A percentile compares a stretch with the other conserved stretches of the same genome.
Evolutionary conservation across 2,888 invertebrate species (phyloP).

Genomic region (Platycheirus albimanus): DNA sequence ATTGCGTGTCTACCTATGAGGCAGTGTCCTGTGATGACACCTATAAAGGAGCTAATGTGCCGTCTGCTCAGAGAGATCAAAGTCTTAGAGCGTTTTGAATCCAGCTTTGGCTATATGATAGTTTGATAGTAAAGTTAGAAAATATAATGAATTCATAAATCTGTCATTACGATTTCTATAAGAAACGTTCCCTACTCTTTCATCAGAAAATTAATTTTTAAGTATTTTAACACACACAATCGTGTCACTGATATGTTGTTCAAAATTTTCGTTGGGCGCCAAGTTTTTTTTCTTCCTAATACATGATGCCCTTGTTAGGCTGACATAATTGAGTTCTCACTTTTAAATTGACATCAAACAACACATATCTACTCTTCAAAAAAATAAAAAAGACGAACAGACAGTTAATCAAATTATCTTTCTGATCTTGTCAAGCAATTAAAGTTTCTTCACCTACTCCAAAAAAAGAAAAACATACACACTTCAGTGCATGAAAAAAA

Average conservation of each 20-base stretch:
- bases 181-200: neutral
- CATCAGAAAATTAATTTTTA: neutral
- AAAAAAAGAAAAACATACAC: constrained; percentile 40
- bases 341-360: constrained; percentile 51
- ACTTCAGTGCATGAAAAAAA: constrained; percentile 6
- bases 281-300: too few species aligned
- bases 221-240: neutral
- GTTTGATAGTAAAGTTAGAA: too few species aligned
- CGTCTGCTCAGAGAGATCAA: too few species aligned
- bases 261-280: constrained; percentile 5
- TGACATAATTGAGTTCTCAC: constrained; percentile 39
- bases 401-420: constrained; percentile 52
- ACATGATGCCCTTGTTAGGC: neutral
- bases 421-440: constrained; percentile 56
- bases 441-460: constrained; percentile 67
- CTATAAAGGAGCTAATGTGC: too few species aligned
- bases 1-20: too few species aligned
- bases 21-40: too few species aligned
- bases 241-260: neutral
- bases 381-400: constrained; percentile 26
- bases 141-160: neutral
- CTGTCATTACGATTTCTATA: neutral
- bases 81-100: too few species aligned
- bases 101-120: too few species aligned
- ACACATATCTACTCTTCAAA: constrained; percentile 31